These are phyloP conservation scores for Coryphaenoides rupestris DNA, from an alignment of 2,113 vertebrate species.

Conservation along the genomic window DNA sequence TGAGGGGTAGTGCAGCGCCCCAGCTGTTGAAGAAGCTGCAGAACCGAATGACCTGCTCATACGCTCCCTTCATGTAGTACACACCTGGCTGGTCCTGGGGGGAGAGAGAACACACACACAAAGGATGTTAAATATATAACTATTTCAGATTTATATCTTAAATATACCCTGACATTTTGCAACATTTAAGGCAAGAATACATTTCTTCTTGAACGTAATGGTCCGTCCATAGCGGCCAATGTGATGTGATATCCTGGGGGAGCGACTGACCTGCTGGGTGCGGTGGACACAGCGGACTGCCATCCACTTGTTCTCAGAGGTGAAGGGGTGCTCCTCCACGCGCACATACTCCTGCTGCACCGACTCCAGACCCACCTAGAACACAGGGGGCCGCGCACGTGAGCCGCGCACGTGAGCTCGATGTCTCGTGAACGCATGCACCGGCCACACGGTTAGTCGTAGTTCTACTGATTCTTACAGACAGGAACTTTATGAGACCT, in stretches of 20 bases:
- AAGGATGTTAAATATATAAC: no score
- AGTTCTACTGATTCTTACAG: neutral
- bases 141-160: no score
- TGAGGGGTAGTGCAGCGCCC: constrained; percentile 75
- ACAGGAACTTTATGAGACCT: no score
- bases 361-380: constrained; percentile 89
- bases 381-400: constrained; percentile 18
- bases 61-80: constrained; percentile 94
- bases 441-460: no score
- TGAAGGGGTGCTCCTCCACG: constrained; percentile 89
- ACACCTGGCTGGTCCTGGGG: constrained; percentile 82
- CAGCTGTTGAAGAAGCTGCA: constrained; percentile 86
- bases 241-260: no score
- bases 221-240: no score
- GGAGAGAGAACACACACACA: neutral
- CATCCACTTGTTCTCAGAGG: constrained; percentile 98
- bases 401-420: no score
- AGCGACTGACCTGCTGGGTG: constrained; percentile 77
- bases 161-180: no score
- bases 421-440: no score
- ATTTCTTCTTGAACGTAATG: no score
- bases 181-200: no score
- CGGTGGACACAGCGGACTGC: constrained; percentile 89
- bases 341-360: constrained; percentile 89
- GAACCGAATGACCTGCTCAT: constrained; percentile 89